Evolutionary conservation across 2,797 vertebrate species (phyloP), one percentile per base, ranked within the genome.

Genomic region (Sebastes umbrosus): DNA sequence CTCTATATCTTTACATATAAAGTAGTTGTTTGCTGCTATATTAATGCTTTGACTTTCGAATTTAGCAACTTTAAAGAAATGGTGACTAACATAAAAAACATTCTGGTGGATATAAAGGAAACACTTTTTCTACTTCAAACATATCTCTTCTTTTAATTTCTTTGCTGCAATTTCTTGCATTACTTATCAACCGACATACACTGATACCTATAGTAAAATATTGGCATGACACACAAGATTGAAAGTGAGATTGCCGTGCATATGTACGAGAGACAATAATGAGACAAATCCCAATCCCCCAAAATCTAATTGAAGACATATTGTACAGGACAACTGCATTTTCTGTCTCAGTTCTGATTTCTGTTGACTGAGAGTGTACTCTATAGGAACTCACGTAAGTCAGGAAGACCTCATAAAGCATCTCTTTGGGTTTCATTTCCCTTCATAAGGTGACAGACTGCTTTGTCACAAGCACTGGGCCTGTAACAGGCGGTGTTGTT

Each of bases 351-450:
- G 52, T 16, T 24, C n/a, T 34, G 67, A 55, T 69, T 54, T 22
- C 50, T n/a, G 27, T 52, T 54, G 66, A 54, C 50, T 22, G 18
- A 62, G 18, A 20, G 8, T 58, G 24, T 12, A 13, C 10, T 13
- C 9, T 13, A 14, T 2, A 25, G n/a, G 29, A 11, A 63, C 1
- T 0, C 7, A 32, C 2, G 2, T 22, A 34, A 5, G 27, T 65
- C 11, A 46, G 43, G 43, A 2, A 27, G 20, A 55, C 14, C 6
- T 36, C 52, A 14, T 10, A 22, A 13, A 16, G n/a, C 10, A 36
- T 67, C 3, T 32, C 27, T 39, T 34, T 60, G 12, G 9, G 2
- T 55, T 31, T 55, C 0, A 39, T 55, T 5, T 69, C 22, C 34
- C 25, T 55, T 50, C 34, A 27, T 7, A 0, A 32, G n/a, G 20